A percentile compares a stretch with the other conserved stretches of the same genome.
Conservation (phyloP, 1,140 invertebrate genomes). For the Magallana gigas region DNA sequence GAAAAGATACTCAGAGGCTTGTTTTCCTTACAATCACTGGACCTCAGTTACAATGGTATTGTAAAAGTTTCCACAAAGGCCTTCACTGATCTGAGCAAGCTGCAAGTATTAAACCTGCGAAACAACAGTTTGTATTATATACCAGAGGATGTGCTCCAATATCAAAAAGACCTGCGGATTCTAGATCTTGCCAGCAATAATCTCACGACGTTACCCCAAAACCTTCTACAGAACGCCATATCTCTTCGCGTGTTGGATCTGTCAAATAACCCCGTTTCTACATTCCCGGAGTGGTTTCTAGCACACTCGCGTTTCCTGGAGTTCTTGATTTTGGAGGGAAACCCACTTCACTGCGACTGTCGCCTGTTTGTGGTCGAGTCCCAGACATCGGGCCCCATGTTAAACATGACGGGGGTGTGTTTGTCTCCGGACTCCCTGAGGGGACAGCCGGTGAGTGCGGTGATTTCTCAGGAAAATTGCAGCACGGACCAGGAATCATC, state of each 20-base stretch:
- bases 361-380: not conserved
- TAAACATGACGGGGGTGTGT: constrained; percentile 4
- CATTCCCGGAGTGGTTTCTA: not conserved
- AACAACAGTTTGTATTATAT: not conserved
- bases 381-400: not conserved
- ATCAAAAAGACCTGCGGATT: not conserved
- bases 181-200: not conserved
- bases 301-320: not conserved
- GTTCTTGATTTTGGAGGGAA: not conserved
- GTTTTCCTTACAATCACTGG: constrained; percentile 25
- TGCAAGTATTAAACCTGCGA: not conserved
- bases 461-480: not conserved
- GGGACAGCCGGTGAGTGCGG: not conserved
- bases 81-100: constrained; percentile 1
- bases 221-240: not conserved
- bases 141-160: not conserved
- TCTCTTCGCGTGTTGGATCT: not conserved
- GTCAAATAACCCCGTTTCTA: not conserved
- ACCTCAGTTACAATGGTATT: constrained; percentile 8
- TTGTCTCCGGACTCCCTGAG: not conserved
- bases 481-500: not conserved
- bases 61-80: not conserved
- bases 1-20: not conserved
- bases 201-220: not conserved
- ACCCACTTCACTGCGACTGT: constrained; percentile 36